phyloP scores from a whole-genome alignment of 2,888 invertebrate species.

The Metalampra italica region DNA sequence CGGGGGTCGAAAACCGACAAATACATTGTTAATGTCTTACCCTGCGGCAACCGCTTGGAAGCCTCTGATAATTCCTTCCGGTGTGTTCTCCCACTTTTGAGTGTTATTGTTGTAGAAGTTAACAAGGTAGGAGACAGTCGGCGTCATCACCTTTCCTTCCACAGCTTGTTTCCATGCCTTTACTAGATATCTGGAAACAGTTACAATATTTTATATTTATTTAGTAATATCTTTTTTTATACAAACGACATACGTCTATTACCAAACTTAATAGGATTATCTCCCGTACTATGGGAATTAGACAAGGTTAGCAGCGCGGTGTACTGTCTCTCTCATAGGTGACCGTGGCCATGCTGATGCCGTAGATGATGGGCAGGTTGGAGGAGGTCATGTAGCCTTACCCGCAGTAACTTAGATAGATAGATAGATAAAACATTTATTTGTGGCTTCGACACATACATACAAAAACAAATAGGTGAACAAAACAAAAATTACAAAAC shows the following conservation, averaged over 20 bases:
- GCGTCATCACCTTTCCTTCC: slow-evolving; percentile 79
- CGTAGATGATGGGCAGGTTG: slow-evolving; percentile 90
- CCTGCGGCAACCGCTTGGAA: slow-evolving; percentile 81
- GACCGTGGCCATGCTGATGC: slow-evolving; percentile 87
- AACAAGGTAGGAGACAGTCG: slow-evolving; percentile 83
- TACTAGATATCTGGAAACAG: slow-evolving; percentile 80
- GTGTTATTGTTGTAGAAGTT: slow-evolving; percentile 33
- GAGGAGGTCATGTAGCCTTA: slow-evolving; percentile 94
- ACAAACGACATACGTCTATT: too few relatives aligned
- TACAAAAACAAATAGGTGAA: too few relatives aligned
- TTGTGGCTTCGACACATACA: too few relatives aligned
- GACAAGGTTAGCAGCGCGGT: slow-evolving; percentile 94
- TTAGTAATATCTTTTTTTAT: too few relatives aligned
- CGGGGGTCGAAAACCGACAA: background rate
- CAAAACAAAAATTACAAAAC: too few relatives aligned
- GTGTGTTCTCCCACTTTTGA: slow-evolving; percentile 54
- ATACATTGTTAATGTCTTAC: slow-evolving; percentile 52
- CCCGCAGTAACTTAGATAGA: too few relatives aligned
- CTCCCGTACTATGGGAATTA: too few relatives aligned
- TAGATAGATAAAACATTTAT: too few relatives aligned
- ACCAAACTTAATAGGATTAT: too few relatives aligned
- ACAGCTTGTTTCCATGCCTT: slow-evolving; percentile 86
- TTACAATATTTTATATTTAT: too few relatives aligned
- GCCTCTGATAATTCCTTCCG: slow-evolving; percentile 75
- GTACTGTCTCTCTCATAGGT: slow-evolving; percentile 98